Percentiles rank a stretch among this genome's conserved stretches.
Conservation (phyloP, 2,797 vertebrate species). For the Oryzias dopingdopingensis region DNA sequence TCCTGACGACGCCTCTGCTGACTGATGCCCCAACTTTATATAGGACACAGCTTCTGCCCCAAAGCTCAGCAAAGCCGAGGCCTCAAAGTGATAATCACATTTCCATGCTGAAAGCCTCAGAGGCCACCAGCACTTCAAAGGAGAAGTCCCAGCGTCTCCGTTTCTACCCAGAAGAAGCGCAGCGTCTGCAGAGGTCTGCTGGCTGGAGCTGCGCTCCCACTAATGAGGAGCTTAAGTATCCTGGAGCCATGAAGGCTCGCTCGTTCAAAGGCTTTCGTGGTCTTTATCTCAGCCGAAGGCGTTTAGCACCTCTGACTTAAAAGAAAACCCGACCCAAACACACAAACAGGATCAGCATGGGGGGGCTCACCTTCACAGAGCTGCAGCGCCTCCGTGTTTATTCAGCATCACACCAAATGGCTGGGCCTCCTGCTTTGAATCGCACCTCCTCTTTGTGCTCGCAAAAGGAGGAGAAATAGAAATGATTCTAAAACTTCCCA, state of each 20-base stretch:
- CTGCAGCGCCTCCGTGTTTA: slow-evolving; percentile 77
- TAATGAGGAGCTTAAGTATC: slow-evolving; percentile 78
- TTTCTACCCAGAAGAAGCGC: slow-evolving; percentile 53
- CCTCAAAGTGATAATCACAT: slow-evolving; percentile 67
- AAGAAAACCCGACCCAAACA: slow-evolving; percentile 72
- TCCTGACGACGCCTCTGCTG: slow-evolving; percentile 43
- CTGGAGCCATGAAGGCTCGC: slow-evolving; percentile 67
- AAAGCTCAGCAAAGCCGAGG: slow-evolving; percentile 56
- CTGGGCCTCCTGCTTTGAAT: slow-evolving; percentile 26
- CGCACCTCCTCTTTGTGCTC: slow-evolving; percentile 22
- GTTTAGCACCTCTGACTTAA: slow-evolving; percentile 73
- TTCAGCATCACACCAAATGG: slow-evolving; percentile 79
- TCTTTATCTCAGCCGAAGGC: slow-evolving; percentile 73
- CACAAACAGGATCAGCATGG: slow-evolving; percentile 74
- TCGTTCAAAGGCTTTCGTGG: slow-evolving; percentile 77
- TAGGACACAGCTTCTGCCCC: slow-evolving; percentile 35
- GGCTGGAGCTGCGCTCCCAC: slow-evolving; percentile 54
- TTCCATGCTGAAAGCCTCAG: slow-evolving; percentile 68
- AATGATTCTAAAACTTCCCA: not conserved
- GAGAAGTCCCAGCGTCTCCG: slow-evolving; percentile 41
- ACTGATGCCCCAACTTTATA: slow-evolving; percentile 65
- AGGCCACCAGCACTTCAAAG: slow-evolving; percentile 74
- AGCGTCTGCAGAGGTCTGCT: slow-evolving; percentile 58
- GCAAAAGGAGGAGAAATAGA: not conserved
- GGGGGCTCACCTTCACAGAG: slow-evolving; percentile 52